Percentiles rank a stretch among this genome's conserved stretches.
phyloP scores from a whole-genome alignment of 2,113 vertebrate genomes.

The Vanacampus margaritifer region DNA sequence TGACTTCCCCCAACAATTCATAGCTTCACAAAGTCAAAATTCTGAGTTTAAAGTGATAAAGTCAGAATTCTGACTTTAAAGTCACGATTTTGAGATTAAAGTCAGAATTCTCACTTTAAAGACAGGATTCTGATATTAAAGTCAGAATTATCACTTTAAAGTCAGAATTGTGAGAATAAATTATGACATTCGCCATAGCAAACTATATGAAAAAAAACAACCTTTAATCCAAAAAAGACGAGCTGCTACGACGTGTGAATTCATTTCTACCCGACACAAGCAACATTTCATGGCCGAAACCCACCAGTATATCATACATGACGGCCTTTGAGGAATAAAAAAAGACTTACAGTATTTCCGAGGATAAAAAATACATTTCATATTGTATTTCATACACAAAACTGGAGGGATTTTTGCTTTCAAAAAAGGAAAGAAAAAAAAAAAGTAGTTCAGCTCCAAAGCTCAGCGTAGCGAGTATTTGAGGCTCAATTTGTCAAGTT shows the following conservation, averaged over 20 bases:
- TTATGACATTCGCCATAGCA: too few species aligned
- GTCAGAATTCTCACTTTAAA: too few species aligned
- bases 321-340: slow-evolving; percentile 1
- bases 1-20: too few species aligned
- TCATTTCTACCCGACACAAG: slow-evolving; percentile 9
- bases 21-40: too few species aligned
- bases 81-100: too few species aligned
- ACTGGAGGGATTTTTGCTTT: slow-evolving; percentile 13
- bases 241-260: neutral
- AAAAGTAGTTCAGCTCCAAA: slow-evolving; percentile 39
- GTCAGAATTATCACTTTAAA: too few species aligned
- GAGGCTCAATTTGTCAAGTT: slow-evolving; percentile 56
- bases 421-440: slow-evolving; percentile 13
- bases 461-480: slow-evolving; percentile 29
- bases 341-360: neutral
- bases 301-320: slow-evolving; percentile 27
- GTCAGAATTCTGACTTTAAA: too few species aligned
- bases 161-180: too few species aligned
- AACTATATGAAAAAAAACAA: neutral
- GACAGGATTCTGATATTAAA: too few species aligned
- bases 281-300: slow-evolving; percentile 15
- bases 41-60: too few species aligned
- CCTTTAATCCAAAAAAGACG: neutral
- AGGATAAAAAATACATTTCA: neutral
- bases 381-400: slow-evolving; percentile 10